These are phyloP conservation scores for Acanthosoma haemorrhoidale DNA, from an alignment of 2,888 invertebrate genomes.

Conservation along the genomic window DNA sequence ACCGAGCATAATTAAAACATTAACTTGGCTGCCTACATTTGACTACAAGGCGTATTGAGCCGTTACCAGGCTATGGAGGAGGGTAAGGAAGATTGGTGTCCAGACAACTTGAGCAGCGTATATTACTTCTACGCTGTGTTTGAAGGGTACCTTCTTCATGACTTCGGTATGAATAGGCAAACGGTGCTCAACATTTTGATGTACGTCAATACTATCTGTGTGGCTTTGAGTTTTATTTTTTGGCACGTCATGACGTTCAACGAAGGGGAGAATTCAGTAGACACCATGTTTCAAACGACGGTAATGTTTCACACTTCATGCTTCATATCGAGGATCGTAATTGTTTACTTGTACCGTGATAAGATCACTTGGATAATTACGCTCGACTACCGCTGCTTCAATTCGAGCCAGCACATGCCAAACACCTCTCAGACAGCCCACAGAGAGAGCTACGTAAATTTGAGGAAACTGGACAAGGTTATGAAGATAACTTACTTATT, in stretches of 20 bases:
- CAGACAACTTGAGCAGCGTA: neutral
- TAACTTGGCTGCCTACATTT: neutral
- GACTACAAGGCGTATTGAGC: neutral
- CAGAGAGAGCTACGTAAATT: neutral
- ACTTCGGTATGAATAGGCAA: neutral
- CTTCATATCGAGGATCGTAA: neutral
- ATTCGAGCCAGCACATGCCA: neutral
- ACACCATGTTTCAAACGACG: neutral
- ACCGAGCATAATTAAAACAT: neutral
- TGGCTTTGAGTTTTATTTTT: neutral
- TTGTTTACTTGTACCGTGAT: neutral
- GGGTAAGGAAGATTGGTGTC: neutral
- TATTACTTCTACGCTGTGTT: neutral
- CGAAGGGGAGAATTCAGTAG: neutral
- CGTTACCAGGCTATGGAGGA: neutral
- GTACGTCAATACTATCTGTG: neutral
- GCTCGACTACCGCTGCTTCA: neutral
- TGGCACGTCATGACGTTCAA: neutral
- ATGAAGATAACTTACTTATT: neutral
- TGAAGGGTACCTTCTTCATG: neutral
- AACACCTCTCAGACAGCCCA: neutral
- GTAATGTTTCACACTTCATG: neutral
- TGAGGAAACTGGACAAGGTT: neutral
- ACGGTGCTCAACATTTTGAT: neutral
- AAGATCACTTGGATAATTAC: neutral